phyloP scores from a whole-genome alignment of 2,113 vertebrate genomes.

The Ariopsis seemanni region DNA sequence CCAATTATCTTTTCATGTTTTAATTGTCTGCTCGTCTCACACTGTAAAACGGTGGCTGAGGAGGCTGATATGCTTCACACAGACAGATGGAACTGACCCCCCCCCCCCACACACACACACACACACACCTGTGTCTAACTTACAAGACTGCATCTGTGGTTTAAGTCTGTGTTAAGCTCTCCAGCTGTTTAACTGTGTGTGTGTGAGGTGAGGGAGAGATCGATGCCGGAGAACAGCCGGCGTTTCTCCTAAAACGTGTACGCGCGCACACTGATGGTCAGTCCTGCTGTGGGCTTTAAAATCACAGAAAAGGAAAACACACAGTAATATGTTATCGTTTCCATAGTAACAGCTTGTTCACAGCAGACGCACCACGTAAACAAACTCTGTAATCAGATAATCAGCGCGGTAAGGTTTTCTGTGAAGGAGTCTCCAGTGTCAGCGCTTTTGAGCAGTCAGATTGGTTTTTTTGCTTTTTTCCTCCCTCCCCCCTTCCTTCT shows the following conservation, averaged over 20 bases:
- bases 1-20: constrained; percentile 54
- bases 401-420: neutral
- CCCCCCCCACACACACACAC: neutral
- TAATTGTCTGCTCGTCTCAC: constrained; percentile 52
- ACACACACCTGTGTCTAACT: constrained; percentile 47
- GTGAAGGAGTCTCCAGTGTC: neutral
- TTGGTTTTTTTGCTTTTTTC: neutral
- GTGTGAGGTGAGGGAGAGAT: neutral
- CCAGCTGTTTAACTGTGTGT: constrained; percentile 15
- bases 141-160: constrained; percentile 1
- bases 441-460: neutral
- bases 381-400: no score
- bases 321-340: neutral
- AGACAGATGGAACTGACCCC: neutral
- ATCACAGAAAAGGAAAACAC: neutral
- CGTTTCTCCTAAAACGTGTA: neutral
- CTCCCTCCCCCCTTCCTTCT: no score
- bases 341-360: neutral
- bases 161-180: neutral
- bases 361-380: neutral
- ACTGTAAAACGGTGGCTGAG: constrained; percentile 8
- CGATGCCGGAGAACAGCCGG: neutral
- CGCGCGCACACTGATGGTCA: neutral
- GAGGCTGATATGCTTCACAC: constrained; percentile 19
- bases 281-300: neutral